Percentiles rank a stretch among this genome's conserved stretches.
Conservation (phyloP, 2,888 invertebrate genomes). For the Sesia bembeciformis region DNA sequence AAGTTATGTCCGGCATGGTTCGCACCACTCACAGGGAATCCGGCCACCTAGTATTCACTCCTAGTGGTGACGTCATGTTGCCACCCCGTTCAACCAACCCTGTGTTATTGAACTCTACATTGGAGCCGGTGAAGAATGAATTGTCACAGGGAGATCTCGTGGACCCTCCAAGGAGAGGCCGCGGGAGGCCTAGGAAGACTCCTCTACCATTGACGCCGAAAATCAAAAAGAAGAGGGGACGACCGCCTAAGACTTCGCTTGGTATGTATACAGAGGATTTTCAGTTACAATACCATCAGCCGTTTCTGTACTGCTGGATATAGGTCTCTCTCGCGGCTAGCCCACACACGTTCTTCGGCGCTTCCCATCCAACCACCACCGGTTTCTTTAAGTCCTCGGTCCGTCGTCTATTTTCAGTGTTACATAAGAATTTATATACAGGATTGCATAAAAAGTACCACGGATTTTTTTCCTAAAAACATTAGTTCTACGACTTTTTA, state of each 20-base stretch:
- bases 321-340: too few relatives aligned
- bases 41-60: conserved; percentile 59
- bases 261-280: conserved; percentile 27
- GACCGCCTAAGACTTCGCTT: conserved; percentile 66
- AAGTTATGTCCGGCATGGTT: conserved; percentile 68
- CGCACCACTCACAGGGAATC: conserved; percentile 66
- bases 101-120: background rate
- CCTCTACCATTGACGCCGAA: conserved; percentile 63
- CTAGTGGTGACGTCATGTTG: conserved; percentile 66
- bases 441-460: too few relatives aligned
- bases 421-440: too few relatives aligned
- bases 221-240: conserved; percentile 61
- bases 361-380: too few relatives aligned
- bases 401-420: too few relatives aligned
- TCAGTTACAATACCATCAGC: background rate
- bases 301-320: too few relatives aligned
- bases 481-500: too few relatives aligned
- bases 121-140: conserved; percentile 28
- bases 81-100: conserved; percentile 34
- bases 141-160: conserved; percentile 26
- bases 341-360: background rate
- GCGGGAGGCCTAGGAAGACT: conserved; percentile 72
- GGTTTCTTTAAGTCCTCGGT: too few relatives aligned
- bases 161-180: conserved; percentile 55
- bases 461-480: too few relatives aligned